Evolutionary conservation across 2,888 invertebrate genomes (phyloP).

Genomic region (Cryptocephalus primarius): DNA sequence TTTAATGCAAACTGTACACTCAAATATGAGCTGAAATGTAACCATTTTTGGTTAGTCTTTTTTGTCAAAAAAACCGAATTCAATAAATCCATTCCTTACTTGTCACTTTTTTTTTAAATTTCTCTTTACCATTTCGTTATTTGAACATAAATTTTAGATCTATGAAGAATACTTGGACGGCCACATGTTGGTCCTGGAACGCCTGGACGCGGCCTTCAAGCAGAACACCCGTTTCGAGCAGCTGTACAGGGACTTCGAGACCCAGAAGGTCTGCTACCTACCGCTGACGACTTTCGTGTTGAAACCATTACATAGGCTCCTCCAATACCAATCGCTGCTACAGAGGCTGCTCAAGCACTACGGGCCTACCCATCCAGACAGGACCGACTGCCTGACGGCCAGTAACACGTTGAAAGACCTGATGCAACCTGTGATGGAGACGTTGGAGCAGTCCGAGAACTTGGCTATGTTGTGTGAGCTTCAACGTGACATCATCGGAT

Average conservation of each 20-base stretch:
- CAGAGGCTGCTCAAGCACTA: conserved; percentile 64
- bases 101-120: too few species aligned
- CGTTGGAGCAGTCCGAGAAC: conserved; percentile 55
- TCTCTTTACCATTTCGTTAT: too few species aligned
- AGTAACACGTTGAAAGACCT: conserved; percentile 47
- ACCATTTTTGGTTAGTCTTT: too few species aligned
- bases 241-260: conserved; percentile 66
- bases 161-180: conserved; percentile 64
- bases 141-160: conserved; percentile 35
- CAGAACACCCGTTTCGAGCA: conserved; percentile 58
- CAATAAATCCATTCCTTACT: too few species aligned
- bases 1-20: too few species aligned
- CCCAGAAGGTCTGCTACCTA: conserved; percentile 75
- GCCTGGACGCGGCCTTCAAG: conserved; percentile 67
- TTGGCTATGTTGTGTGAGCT: conserved; percentile 77
- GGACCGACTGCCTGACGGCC: conserved; percentile 56
- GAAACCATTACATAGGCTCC: conserved; percentile 72
- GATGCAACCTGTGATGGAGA: conserved; percentile 37
- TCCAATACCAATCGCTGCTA: conserved; percentile 71
- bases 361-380: conserved; percentile 56
- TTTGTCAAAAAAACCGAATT: too few species aligned
- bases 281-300: conserved; percentile 73
- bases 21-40: too few species aligned
- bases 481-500: conserved; percentile 74
- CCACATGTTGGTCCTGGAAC: conserved; percentile 65